phyloP scores from a whole-genome alignment of 2,797 vertebrate genomes.

The Gallinago stenura region DNA sequence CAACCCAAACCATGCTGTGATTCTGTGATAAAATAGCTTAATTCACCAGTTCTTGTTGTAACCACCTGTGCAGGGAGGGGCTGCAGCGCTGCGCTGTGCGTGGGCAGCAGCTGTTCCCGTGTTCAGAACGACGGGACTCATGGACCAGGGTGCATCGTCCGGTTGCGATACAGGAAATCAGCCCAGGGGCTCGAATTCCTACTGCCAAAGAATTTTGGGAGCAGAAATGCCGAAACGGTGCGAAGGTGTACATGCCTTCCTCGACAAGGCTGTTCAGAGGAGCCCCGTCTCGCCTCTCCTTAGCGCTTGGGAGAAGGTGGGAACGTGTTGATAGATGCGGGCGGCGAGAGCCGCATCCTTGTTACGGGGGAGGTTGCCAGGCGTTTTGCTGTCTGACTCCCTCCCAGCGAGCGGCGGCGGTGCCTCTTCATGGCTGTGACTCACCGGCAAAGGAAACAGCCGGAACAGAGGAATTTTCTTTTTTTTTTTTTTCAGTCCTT shows the following conservation, averaged over 20 bases:
- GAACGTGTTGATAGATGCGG: neutral
- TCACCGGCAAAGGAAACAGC: neutral
- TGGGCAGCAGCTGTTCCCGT: accelerated
- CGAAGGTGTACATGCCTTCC: neutral
- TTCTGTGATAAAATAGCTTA: neutral
- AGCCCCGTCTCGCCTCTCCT: neutral
- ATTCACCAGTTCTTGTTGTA: neutral
- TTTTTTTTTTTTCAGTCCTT: neutral
- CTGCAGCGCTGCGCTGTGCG: neutral
- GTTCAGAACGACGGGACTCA: neutral
- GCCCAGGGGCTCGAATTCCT: neutral
- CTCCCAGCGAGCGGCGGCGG: accelerated
- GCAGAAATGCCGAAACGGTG: neutral
- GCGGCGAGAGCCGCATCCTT: neutral
- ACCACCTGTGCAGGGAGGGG: neutral
- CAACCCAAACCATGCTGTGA: neutral
- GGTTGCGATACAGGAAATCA: neutral
- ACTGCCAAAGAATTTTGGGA: neutral
- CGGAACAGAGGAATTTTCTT: neutral
- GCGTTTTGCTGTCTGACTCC: neutral
- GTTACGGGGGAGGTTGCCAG: neutral
- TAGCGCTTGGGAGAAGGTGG: neutral
- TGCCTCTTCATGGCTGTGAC: slow-evolving; percentile 24
- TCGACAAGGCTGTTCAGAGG: accelerated
- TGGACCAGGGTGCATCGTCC: accelerated